Base-by-base conservation (phyloP, 2,888 invertebrate genomes). In the Eustalomyia histrio region DNA sequence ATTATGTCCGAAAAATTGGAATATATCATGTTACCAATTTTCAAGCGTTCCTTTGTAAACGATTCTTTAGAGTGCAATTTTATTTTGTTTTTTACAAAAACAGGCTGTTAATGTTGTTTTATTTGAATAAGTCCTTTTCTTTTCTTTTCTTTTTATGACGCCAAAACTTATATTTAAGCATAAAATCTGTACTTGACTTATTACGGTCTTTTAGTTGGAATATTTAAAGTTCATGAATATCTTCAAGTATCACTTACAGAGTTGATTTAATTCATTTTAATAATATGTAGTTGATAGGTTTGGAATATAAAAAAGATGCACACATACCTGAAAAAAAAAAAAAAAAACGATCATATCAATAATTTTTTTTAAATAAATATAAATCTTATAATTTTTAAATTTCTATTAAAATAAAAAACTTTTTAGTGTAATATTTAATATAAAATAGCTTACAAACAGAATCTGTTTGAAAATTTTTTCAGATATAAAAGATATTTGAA, bases 171-270 rank as follows among this genome's bases (percentile, higher is more conserved):
- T 71, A 43, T 18, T 76, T 67, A 68, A 63, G 24, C 35, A 35
- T 14, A 53, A 63, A 68, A 68, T 80, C 73, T 73, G 63, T 57
- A 76, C 80, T 76, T 80, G 80, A 73, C 72, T 76, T 73, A 43
- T 21, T n/a, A n/a, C n/a, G 43, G 43, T 47, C 14, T 47, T 47
- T 47, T n/a, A 47, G 1, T 2, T 47, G 1, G 0, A 47, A 47
- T 47, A 47, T 47, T 47, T 47, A 16, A 47, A 47, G 43, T 47
- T 47, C n/a, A 47, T 47, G 43, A 14, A 71, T 71, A 53, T 55
- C 21, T 21, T 61, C 14, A 72, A 61, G 67, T 68, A n/a, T 21
- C 57, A 79, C 72, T 78, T 76, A 76, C 76, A 18, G n/a, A n/a
- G 1, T 76, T 57, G 63, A 24, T 17, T 55, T 67, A 33, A 12